Evolutionary conservation across 2,888 invertebrate species (phyloP).

Genomic region (Drosophila kokeensis): DNA sequence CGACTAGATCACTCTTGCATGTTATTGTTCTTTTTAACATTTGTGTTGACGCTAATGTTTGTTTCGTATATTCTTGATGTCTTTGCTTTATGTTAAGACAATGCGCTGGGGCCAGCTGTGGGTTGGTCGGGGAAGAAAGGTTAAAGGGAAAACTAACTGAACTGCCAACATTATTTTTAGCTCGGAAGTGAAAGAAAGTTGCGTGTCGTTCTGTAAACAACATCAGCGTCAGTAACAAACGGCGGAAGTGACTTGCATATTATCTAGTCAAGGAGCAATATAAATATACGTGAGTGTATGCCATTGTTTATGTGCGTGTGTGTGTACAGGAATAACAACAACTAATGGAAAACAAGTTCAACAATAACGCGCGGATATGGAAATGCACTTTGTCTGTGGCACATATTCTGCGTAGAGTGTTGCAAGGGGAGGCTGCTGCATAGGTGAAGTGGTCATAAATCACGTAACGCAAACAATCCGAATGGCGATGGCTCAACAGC

Average conservation of each 20-base stretch:
- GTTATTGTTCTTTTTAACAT: neutral
- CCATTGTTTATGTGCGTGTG: neutral
- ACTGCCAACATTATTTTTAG: slow-evolving; percentile 28
- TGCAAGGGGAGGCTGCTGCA: neutral
- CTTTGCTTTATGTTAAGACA: slow-evolving; percentile 14
- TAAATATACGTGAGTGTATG: neutral
- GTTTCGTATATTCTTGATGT: slow-evolving; percentile 1
- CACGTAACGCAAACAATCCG: slow-evolving; percentile 24
- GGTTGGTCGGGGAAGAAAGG: neutral
- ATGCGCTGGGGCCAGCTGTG: neutral
- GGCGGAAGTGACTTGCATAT: slow-evolving; percentile 40
- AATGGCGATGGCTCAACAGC: neutral
- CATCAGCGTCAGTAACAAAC: slow-evolving; percentile 1
- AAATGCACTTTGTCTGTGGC: slow-evolving; percentile 48
- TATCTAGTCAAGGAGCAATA: slow-evolving; percentile 19
- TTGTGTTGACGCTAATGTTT: slow-evolving; percentile 2
- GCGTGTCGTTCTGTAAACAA: slow-evolving; percentile 27
- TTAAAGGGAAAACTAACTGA: neutral
- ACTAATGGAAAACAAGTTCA: neutral
- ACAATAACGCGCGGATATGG: slow-evolving; percentile 39
- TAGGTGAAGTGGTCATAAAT: slow-evolving; percentile 39
- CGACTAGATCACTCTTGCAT: neutral
- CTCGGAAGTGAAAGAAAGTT: slow-evolving; percentile 7
- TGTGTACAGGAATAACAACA: neutral
- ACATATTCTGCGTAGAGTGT: neutral